Percentiles rank a stretch among this genome's conserved stretches.
These are phyloP conservation scores for Cyclophora albipunctata DNA, from an alignment of 2,888 invertebrate species.

Conservation along the genomic window DNA sequence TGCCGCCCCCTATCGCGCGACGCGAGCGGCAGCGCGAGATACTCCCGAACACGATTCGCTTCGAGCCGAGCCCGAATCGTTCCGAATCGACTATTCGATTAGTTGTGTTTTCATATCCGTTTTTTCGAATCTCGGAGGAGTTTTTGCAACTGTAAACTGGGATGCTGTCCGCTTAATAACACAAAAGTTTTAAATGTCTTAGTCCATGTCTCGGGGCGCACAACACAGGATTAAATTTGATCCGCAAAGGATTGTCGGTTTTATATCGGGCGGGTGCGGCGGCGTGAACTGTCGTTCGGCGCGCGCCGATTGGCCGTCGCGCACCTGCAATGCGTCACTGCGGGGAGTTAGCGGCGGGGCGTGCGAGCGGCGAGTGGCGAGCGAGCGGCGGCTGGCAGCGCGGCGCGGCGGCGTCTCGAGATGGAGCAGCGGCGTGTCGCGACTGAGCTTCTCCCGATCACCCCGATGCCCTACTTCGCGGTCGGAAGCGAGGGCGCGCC, in stretches of 20 bases:
- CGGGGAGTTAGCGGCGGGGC: constrained; percentile 57
- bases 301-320: constrained; percentile 85
- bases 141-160: constrained; percentile 34
- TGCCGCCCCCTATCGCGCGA: constrained; percentile 74
- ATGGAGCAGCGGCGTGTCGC: constrained; percentile 23
- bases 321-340: constrained; percentile 92
- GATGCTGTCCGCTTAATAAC: constrained; percentile 39
- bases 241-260: constrained; percentile 78
- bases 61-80: constrained; percentile 63
- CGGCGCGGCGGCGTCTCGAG: constrained; percentile 24
- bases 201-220: constrained; percentile 73
- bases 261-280: constrained; percentile 83
- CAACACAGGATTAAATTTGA: constrained; percentile 77
- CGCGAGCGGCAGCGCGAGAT: constrained; percentile 67
- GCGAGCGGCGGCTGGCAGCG: constrained; percentile 24
- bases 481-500: constrained; percentile 38
- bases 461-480: constrained; percentile 52
- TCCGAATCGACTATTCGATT: constrained; percentile 66
- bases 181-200: constrained; percentile 51
- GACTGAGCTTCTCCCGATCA: constrained; percentile 32
- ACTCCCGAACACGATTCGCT: constrained; percentile 65
- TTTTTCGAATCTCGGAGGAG: constrained; percentile 38
- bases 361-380: constrained; percentile 15
- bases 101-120: constrained; percentile 63
- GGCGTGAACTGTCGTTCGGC: constrained; percentile 82